These are phyloP conservation scores for Agrochola lychnidis DNA, from an alignment of 2,888 invertebrate species.

Conservation along the genomic window DNA sequence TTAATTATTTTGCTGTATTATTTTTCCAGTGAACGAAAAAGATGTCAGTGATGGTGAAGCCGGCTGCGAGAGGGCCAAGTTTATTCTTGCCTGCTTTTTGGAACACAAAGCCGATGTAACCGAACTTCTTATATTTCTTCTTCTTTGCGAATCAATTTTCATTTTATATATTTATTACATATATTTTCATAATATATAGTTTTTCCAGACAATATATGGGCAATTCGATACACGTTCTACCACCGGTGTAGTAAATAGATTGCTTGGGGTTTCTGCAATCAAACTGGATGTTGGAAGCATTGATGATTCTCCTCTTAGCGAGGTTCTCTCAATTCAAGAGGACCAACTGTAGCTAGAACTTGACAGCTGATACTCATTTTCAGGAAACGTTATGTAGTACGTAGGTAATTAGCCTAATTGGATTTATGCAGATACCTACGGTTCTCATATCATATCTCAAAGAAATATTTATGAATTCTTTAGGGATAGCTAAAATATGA, in stretches of 20 bases:
- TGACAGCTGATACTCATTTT: not conserved
- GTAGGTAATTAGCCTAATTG: not conserved
- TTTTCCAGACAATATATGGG: no score
- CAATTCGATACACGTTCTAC: no score
- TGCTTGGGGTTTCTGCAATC: not conserved
- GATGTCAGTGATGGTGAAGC: slow-evolving; percentile 72
- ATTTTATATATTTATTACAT: not conserved
- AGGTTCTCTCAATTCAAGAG: not conserved
- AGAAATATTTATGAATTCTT: not conserved
- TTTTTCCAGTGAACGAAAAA: slow-evolving; percentile 63
- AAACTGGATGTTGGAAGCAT: no score
- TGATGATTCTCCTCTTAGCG: not conserved
- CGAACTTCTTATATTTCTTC: not conserved
- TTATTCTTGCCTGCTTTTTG: slow-evolving; percentile 60
- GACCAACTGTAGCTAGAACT: not conserved
- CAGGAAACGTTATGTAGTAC: no score
- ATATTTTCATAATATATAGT: no score
- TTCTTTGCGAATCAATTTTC: not conserved
- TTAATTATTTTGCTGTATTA: not conserved
- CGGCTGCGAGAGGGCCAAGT: slow-evolving; percentile 75
- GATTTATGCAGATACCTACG: not conserved
- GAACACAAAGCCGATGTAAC: slow-evolving; percentile 59
- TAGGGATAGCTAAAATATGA: not conserved
- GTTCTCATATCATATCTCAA: not conserved
- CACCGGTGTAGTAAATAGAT: not conserved